Evolutionary conservation across 2,797 vertebrate species (phyloP), one percentile per base, ranked within the genome.

Genomic region (Onychomys torridus): DNA sequence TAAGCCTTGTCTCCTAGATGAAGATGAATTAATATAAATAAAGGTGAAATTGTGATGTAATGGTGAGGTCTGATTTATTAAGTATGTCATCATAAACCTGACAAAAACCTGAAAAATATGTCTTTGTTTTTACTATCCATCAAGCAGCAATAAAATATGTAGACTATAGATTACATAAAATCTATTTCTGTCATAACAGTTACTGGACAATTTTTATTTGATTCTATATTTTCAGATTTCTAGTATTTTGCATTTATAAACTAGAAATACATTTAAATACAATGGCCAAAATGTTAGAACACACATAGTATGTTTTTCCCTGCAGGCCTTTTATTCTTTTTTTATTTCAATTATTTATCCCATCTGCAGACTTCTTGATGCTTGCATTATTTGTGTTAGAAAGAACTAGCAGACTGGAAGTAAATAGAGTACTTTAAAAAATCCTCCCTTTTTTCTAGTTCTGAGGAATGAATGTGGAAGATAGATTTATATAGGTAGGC

Each of bases 11-110:
- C 63, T 93, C 85, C 96, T 65, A 96, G 95, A 96, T 91, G 57
- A 96, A 93, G 88, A 94, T 52, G 76, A 96, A 87, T 93, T 75
- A 90, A 79, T 52, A 40, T 19, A 91, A 84, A 63, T 75, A 43
- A 93, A 96, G 89, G 89, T 94, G 73, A 97, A 92, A 40, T n/a
- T 63, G 34, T 96, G 86, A 95, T 71, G 43, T 94, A 63, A 96
- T 49, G 9, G 7, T 49, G 37, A 89, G 61, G 34, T n/a, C 37
- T 93, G 40, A 93, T 86, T 89, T 82, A 96, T 96, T 65, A 97
- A 16, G 55, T 46, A 69, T 55, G 55, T 49, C 69, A 73, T 76
- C n/a, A 92, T 76, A 95, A 87, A 88, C 43, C 71, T 82, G 82
- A 87, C 17, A 86, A 93, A 61, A 91, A 83, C 43, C 49, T 96